These are phyloP conservation scores for Bombus pyrosoma DNA, from an alignment of 1,140 invertebrate species.

Conservation along the genomic window DNA sequence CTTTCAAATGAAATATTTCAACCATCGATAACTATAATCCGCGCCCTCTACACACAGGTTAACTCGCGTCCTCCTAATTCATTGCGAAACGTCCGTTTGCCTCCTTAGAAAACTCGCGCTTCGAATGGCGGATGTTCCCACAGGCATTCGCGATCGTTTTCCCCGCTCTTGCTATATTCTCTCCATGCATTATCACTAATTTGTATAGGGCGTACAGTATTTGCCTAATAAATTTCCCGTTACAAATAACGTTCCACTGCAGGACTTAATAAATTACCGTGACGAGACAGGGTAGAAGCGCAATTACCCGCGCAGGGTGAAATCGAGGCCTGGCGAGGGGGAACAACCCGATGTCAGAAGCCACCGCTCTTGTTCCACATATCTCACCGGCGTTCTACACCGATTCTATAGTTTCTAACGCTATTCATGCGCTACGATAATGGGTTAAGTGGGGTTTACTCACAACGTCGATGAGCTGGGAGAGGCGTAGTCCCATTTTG, in stretches of 20 bases:
- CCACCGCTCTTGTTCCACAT: conserved; percentile 38
- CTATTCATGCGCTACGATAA: conserved; percentile 49
- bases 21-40: no score
- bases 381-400: conserved; percentile 15
- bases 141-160: no score
- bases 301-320: neutral
- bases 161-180: no score
- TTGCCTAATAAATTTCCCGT: neutral
- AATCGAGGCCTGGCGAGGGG: conserved; percentile 1
- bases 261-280: neutral
- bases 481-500: conserved; percentile 97
- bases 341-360: neutral
- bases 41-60: no score
- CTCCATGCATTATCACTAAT: neutral
- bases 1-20: no score
- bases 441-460: conserved; percentile 83
- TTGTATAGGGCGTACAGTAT: neutral
- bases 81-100: no score
- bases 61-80: no score
- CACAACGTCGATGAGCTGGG: conserved; percentile 99
- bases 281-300: neutral
- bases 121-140: no score
- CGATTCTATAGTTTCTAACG: conserved; percentile 36
- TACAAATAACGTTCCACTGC: neutral
- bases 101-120: no score